Evolutionary conservation across 1,140 invertebrate genomes (phyloP), one percentile per base, ranked within the genome.

Genomic region (Glomeris maerens): DNA sequence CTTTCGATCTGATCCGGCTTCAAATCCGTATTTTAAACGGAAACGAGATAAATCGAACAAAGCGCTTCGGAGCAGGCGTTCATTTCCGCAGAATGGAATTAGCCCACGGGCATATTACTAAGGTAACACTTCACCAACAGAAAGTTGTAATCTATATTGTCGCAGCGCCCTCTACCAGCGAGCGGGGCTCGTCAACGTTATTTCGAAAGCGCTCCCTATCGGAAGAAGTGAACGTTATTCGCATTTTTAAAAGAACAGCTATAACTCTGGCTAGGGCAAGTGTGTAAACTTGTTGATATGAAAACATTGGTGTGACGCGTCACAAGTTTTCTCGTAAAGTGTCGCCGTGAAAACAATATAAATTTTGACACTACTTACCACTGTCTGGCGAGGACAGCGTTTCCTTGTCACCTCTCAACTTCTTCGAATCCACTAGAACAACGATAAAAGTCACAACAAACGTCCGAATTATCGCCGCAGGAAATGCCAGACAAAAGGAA

Each of bases 401-500:
- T n/a, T n/a, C n/a, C n/a, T n/a, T n/a, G n/a, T n/a, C n/a, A n/a
- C n/a, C n/a, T n/a, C n/a, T n/a, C n/a, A n/a, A n/a, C n/a, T n/a
- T n/a, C n/a, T n/a, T n/a, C n/a, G n/a, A n/a, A n/a, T n/a, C n/a
- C n/a, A n/a, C n/a, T n/a, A n/a, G n/a, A n/a, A n/a, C n/a, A n/a
- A n/a, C n/a, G n/a, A n/a, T n/a, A n/a, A n/a, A n/a, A n/a, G n/a
- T n/a, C n/a, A n/a, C n/a, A n/a, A n/a, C n/a, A n/a, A 13, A n/a
- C 5, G 4, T 5, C 7, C 25, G 4, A 46, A 48, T 46, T 41
- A 36, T 48, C 22, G 28, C 28, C 31, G 39, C 47, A 48, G 47
- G 47, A 48, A 48, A 48, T 48, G 47, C 28, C 47, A 48, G 47
- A 48, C 47, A 48, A 48, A 48, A 48, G 47, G 47, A 48, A 48